phyloP scores from a whole-genome alignment of 2,113 vertebrate genomes.

The Aleadryas rufinucha region DNA sequence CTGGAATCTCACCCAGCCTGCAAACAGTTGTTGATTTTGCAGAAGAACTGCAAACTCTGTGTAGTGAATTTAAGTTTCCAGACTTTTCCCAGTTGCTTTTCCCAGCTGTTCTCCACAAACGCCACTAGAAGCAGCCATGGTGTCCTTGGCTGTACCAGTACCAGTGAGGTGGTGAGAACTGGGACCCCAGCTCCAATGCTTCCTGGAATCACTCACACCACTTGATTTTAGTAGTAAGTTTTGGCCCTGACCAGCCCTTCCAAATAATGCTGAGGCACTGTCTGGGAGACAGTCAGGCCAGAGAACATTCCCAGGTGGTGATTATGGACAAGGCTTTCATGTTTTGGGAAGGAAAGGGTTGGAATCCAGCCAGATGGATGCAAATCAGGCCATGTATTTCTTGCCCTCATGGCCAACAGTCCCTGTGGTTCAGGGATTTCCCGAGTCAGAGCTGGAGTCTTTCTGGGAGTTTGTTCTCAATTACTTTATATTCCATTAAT shows the following conservation, averaged over 20 bases:
- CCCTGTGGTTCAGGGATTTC: background rate
- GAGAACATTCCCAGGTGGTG: background rate
- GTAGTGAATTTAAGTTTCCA: background rate
- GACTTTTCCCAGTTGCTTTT: background rate
- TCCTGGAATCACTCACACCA: background rate
- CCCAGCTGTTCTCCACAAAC: background rate
- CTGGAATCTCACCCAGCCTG: background rate
- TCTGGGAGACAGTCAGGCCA: background rate
- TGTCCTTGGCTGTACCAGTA: background rate
- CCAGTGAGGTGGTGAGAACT: background rate
- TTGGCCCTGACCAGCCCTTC: background rate
- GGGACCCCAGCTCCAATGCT: background rate
- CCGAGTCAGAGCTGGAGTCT: background rate
- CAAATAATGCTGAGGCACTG: background rate
- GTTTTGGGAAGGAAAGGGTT: background rate
- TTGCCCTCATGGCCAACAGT: background rate
- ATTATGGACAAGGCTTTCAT: background rate
- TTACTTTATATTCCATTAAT: background rate
- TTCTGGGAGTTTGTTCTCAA: background rate
- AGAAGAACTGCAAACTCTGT: background rate
- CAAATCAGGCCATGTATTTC: background rate
- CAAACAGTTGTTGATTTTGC: background rate
- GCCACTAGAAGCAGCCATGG: background rate
- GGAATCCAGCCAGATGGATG: background rate
- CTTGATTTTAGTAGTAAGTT: background rate